phyloP scores from a whole-genome alignment of 1,140 invertebrate genomes.

The Drosophila setifemur region DNA sequence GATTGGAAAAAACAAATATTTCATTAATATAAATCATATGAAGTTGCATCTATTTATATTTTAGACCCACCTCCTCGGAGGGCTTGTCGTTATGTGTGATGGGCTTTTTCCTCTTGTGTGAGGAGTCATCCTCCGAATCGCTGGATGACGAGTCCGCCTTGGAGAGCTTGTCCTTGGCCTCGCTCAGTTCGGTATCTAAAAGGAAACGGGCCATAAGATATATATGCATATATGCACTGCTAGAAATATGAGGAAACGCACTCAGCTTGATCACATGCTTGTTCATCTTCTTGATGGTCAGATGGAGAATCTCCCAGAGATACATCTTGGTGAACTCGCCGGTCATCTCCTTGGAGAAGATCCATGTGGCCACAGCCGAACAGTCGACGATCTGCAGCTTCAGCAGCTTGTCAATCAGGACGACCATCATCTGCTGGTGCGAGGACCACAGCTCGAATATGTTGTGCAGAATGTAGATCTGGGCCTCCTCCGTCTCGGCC shows the following conservation, averaged over 20 bases:
- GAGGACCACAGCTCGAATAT: constrained; percentile 97
- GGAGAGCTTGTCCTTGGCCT: constrained; percentile 92
- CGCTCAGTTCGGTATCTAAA: constrained; percentile 89
- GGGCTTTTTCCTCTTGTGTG: constrained; percentile 84
- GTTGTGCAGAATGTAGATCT: constrained; percentile 96
- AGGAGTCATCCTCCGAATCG: constrained; percentile 88
- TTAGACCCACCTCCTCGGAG: constrained; percentile 87
- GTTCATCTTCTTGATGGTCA: constrained; percentile 98
- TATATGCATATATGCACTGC: no score
- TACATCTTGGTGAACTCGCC: constrained; percentile 96
- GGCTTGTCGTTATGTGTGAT: constrained; percentile 88
- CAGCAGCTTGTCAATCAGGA: constrained; percentile 97
- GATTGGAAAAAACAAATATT: background rate
- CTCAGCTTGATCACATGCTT: constrained; percentile 95
- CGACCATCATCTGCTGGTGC: constrained; percentile 98
- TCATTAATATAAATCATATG: background rate
- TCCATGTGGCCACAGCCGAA: constrained; percentile 98
- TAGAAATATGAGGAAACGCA: constrained; percentile 59
- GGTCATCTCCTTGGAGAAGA: constrained; percentile 98
- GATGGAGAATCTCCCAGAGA: constrained; percentile 98
- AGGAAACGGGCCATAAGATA: no score
- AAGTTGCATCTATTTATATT: background rate
- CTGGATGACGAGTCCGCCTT: constrained; percentile 90
- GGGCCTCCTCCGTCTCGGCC: constrained; percentile 96
- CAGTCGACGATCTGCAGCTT: constrained; percentile 99